Conservation (phyloP, 2,797 vertebrate genomes). For the Liasis olivaceus region DNA sequence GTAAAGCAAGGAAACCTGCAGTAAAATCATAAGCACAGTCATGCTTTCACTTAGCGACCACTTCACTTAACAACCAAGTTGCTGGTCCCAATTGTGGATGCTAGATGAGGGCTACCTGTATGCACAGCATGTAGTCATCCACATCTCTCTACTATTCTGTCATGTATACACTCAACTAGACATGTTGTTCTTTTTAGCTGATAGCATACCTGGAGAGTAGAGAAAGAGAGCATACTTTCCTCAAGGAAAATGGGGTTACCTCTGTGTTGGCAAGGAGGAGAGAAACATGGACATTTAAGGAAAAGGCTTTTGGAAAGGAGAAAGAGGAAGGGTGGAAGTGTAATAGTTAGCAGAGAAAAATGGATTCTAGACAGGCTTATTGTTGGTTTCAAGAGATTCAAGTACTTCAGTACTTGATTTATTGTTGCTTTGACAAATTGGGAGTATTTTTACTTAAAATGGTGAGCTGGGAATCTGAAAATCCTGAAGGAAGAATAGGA, state of each 20-base stretch:
- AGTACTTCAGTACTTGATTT: no score
- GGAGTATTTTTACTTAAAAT: no score
- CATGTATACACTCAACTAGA: neutral
- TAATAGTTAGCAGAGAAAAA: neutral
- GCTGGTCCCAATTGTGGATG: neutral
- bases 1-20: neutral
- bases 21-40: no score
- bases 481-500: neutral
- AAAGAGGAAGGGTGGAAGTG: neutral
- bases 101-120: neutral
- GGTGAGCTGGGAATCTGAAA: neutral
- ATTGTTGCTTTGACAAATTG: no score
- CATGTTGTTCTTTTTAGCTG: neutral
- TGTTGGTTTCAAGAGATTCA: neutral
- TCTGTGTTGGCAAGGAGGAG: neutral
- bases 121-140: neutral
- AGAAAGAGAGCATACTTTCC: neutral
- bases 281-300: neutral
- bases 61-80: neutral
- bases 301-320: neutral
- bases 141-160: neutral
- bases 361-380: neutral
- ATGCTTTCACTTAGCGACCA: neutral
- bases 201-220: neutral
- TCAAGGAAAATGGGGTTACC: neutral